Evolutionary conservation across 1,140 invertebrate species (phyloP), one percentile per base, ranked within the genome.

Genomic region (Arion vulgaris): DNA sequence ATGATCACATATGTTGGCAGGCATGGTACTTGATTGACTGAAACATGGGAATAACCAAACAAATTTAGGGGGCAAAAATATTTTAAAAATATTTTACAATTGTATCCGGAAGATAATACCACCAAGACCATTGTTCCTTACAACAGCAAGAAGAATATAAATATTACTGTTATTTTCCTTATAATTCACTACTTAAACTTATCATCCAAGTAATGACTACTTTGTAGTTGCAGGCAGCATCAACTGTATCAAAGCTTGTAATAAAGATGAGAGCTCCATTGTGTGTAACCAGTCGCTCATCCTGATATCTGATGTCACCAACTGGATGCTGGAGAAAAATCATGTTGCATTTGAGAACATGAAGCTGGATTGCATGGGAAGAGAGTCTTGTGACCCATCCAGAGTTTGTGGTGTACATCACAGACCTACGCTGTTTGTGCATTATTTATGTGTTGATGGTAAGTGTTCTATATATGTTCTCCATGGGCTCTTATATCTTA

Each of bases 371-470:
- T 76, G 74, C 74, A 76, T 76, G 74, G 74, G 74, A 4, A 39
- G n/a, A 32, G 41, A 49, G 32, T 76, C 74, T 19, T 76, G 74
- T 76, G 74, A 76, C 34, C 74, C 74, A 36, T 51, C 41, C 2
- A 49, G 19, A 28, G 74, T 76, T 13, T 76, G 74, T 49, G 41
- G 41, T 26, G 1, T 19, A 28, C 28, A 49, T 32, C 23, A 49
- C n/a, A 76, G 49, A 36, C 41, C 15, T 45, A 17, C 74, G 19
- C 34, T 76, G n/a, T 19, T 51, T 32, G 49, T 76, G 19, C 74
- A 53, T 57, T 76, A 76, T 32, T 28, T 76, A 19, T 76, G 74
- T 76, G 74, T 51, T 19, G 51, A 76, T 76, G 74, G 74, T 76
- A 76, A 76, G 74, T 76, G 2, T 75, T 49, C 2, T 45, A 11